Evolutionary conservation across 2,888 invertebrate species (phyloP), one percentile per base, ranked within the genome.

Genomic region (Himalopsyche anomala): DNA sequence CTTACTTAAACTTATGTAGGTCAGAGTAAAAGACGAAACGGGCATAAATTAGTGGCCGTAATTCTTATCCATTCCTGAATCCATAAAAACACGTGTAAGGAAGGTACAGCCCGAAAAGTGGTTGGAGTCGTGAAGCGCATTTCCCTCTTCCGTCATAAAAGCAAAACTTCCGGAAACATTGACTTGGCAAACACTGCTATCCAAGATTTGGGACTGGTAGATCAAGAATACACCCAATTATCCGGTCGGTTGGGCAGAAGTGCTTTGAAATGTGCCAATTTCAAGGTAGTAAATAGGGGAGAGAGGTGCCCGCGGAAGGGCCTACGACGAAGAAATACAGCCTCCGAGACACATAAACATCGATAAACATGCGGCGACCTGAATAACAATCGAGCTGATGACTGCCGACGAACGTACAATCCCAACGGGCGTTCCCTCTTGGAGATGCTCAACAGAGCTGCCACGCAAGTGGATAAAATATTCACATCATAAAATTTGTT

Each of bases 311-410:
- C 62, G 62, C 19, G 62, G 56, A 62, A 62, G 19, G 15, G 19
- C 62, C 19, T 62, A 5, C 62, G 62, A 62, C n/a, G 62, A 28
- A 62, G 19, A 62, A 62, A 62, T 62, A 62, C 62, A 62, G 19
- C 62, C 62, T 62, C 62, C 28, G 62, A 62, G 62, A 62, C 62
- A 62, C 62, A 62, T 62, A 62, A 62, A 62, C 62, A 62, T 19
- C 62, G 19, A 62, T 62, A 19, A 62, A 62, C 62, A 62, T 62
- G 62, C 62, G 62, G 62, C 62, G 62, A 62, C 62, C 62, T 62
- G 62, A 62, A 62, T 62, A 62, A 62, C 62, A 62, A 62, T 62
- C 62, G 62, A 62, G 19, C 62, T 62, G 62, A 62, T 62, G 62
- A 62, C 62, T 62, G 2, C 19, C n/a, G 28, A n/a, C n/a, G 62